Evolutionary conservation across 2,888 invertebrate genomes (phyloP).

Genomic region (Smittia aterrima): DNA sequence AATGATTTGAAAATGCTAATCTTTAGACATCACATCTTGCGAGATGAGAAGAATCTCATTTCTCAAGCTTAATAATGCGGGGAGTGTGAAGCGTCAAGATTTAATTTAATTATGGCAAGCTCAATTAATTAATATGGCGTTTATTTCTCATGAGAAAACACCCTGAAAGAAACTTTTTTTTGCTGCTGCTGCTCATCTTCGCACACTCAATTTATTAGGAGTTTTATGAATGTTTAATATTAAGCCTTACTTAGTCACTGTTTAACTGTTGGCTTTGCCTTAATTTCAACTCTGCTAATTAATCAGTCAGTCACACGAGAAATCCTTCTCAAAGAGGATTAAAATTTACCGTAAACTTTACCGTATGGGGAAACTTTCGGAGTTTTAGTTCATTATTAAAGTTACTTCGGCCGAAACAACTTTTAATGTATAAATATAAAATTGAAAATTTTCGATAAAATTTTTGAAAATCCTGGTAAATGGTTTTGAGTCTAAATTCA

Average conservation of each 20-base stretch:
- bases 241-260: background rate
- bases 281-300: slow-evolving; percentile 11
- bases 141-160: background rate
- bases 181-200: background rate
- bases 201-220: slow-evolving; percentile 30
- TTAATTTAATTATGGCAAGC: slow-evolving; percentile 29
- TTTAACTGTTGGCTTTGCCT: slow-evolving; percentile 11
- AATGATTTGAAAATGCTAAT: slow-evolving; percentile 31
- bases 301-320: slow-evolving; percentile 26
- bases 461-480: too few relatives aligned
- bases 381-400: too few relatives aligned
- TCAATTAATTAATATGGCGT: slow-evolving; percentile 34
- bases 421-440: too few relatives aligned
- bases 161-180: background rate
- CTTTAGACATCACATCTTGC: background rate
- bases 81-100: slow-evolving; percentile 18
- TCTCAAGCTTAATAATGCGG: slow-evolving; percentile 14
- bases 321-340: too few relatives aligned
- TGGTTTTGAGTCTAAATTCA: too few relatives aligned
- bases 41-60: slow-evolving; percentile 6
- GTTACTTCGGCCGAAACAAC: too few relatives aligned
- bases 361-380: too few relatives aligned
- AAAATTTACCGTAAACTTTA: too few relatives aligned
- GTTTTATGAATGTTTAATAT: slow-evolving; percentile 34
- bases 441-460: too few relatives aligned